phyloP scores from a whole-genome alignment of 1,140 invertebrate genomes.

The Sarcophaga bullata region DNA sequence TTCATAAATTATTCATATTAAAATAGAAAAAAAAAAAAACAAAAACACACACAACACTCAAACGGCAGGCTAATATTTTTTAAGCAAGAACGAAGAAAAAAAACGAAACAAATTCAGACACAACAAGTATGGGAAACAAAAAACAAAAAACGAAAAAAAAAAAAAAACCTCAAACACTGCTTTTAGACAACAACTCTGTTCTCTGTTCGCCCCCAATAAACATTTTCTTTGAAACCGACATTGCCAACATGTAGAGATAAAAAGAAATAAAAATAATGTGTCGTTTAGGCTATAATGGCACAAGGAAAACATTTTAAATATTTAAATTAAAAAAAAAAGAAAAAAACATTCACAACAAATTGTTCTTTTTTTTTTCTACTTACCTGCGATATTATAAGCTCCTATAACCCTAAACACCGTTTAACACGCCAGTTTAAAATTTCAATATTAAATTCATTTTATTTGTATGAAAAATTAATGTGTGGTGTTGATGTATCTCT shows the following conservation, averaged over 20 bases:
- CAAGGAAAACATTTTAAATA: background rate
- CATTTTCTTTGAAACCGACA: no score
- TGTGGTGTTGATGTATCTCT: constrained; percentile 9
- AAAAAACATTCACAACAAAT: no score
- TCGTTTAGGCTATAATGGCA: background rate
- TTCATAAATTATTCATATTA: constrained; percentile 41
- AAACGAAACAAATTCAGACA: no score
- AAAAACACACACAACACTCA: background rate
- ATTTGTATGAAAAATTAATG: background rate
- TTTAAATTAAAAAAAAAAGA: no score
- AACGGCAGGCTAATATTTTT: constrained; percentile 1
- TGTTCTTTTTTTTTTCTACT: no score
- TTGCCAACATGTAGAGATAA: background rate
- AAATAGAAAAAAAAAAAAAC: background rate
- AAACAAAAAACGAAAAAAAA: background rate
- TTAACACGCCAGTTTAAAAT: no score
- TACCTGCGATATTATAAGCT: background rate
- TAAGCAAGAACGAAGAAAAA: no score
- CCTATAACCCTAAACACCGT: background rate
- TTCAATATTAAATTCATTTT: no score
- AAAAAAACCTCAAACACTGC: background rate
- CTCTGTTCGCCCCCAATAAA: no score
- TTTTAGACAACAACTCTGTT: background rate
- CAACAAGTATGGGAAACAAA: background rate
- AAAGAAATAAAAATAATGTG: background rate